Percentiles rank a stretch among this genome's conserved stretches.
These are phyloP conservation scores for Phocides pigmalion DNA, from an alignment of 1,140 invertebrate genomes.

Conservation along the genomic window DNA sequence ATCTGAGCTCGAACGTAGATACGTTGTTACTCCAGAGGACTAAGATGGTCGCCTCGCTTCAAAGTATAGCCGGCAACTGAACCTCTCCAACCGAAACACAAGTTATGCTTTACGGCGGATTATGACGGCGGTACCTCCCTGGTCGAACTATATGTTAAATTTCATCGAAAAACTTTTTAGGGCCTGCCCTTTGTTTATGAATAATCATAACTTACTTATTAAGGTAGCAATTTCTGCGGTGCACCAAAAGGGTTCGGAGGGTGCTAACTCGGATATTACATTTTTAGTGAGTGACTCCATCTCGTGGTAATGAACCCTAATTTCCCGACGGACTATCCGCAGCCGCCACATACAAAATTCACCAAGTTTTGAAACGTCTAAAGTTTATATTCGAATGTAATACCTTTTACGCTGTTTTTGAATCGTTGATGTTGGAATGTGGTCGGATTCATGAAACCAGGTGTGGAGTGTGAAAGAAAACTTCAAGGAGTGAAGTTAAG, in stretches of 20 bases:
- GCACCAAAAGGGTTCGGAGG: constrained; percentile 20
- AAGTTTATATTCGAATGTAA: constrained; percentile 35
- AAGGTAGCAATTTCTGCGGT: constrained; percentile 24
- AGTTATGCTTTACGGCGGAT: too few species aligned
- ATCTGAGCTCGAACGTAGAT: too few species aligned
- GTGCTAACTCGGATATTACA: constrained; percentile 38
- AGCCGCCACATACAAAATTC: constrained; percentile 43
- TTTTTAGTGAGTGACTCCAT: constrained; percentile 43
- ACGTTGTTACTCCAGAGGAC: too few species aligned
- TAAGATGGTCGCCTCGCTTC: too few species aligned
- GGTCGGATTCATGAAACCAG: not conserved
- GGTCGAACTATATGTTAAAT: too few species aligned
- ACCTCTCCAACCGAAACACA: too few species aligned
- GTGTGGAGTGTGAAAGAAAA: not conserved
- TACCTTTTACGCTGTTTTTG: constrained; percentile 20
- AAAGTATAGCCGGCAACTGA: too few species aligned
- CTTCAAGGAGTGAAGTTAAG: not conserved
- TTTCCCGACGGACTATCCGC: constrained; percentile 43
- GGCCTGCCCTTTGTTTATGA: constrained; percentile 16
- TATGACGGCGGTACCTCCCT: too few species aligned
- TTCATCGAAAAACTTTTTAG: too few species aligned
- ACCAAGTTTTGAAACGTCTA: constrained; percentile 40
- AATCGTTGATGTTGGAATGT: constrained; percentile 15
- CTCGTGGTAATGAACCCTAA: constrained; percentile 41
- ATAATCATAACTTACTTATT: not conserved